Evolutionary conservation across 2,113 vertebrate species (phyloP).

Genomic region (Amazona vittata): DNA sequence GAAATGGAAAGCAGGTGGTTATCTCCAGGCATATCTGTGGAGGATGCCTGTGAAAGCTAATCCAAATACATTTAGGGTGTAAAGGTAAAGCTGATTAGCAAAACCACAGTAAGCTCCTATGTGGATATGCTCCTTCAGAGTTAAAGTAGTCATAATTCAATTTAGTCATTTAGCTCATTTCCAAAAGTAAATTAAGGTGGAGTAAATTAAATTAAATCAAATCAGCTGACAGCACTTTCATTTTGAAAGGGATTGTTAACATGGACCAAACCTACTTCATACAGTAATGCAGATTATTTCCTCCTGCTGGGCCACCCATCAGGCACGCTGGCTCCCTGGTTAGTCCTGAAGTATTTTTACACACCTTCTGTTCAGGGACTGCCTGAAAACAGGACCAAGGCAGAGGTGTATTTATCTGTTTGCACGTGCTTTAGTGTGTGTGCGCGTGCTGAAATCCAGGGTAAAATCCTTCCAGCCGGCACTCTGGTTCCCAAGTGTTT

Average conservation of each 20-base stretch:
- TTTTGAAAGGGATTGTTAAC: slow-evolving; percentile 41
- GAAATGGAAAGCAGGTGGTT: background rate
- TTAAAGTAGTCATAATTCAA: slow-evolving; percentile 63
- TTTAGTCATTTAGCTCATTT: slow-evolving; percentile 62
- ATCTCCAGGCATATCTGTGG: background rate
- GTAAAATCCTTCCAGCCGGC: slow-evolving; percentile 18
- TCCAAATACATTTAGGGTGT: slow-evolving; percentile 52
- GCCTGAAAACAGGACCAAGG: background rate
- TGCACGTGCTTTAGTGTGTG: background rate
- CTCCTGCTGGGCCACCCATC: background rate
- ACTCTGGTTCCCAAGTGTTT: background rate
- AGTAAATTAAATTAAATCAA: slow-evolving; percentile 58
- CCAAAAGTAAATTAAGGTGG: slow-evolving; percentile 60
- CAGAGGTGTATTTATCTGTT: background rate
- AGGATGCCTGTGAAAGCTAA: slow-evolving; percentile 51
- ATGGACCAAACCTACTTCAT: background rate
- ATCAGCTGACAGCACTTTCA: slow-evolving; percentile 39
- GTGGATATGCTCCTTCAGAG: slow-evolving; percentile 36
- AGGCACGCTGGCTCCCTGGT: background rate
- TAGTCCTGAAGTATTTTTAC: background rate
- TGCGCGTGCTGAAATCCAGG: background rate
- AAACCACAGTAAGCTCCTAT: slow-evolving; percentile 46
- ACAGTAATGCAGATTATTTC: slow-evolving; percentile 15
- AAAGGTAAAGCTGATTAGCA: slow-evolving; percentile 62
- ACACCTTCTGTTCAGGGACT: background rate